Base-by-base conservation (phyloP, 2,113 vertebrate genomes). In the Edolisoma coerulescens region DNA sequence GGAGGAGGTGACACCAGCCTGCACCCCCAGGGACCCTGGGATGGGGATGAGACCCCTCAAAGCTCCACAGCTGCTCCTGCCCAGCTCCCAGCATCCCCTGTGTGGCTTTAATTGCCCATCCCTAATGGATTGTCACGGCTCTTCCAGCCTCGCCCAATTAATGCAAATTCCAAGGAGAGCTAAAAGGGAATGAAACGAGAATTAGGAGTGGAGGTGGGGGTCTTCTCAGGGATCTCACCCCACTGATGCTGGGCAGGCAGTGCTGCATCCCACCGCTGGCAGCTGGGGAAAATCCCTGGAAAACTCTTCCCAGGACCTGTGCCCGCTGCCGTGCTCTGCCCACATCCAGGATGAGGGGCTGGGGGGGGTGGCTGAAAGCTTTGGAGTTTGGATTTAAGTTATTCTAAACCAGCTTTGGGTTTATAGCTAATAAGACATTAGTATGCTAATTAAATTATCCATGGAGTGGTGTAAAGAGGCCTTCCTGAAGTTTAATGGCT, bases 401-500 rank as follows among this genome's bases (percentile, higher is more conserved):
- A 95, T 95, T 97, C 93, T 95, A 97, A 97, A 94, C 93, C 96
- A 96, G 93, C 96, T 95, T 95, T 95, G 93, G 78, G 94, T 96
- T 96, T 95, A 95, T 90, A 86, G 94, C 91, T 97, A 97, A 96
- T 97, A 96, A 96, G 93, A 96, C 91, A 97, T 97, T 96, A 97
- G 95, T 97, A 97, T 97, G 96, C 96, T 97, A 97, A 97, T 97
- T 97, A 97, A 97, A 97, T 97, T 97, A 97, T 96, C 96, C 94
- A 85, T 64, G 95, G 96, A 97, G 94, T 97, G 96, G 96, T 96
- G 91, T 95, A 96, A 97, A 96, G 96, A 96, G 95, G 92, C 91
- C 97, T 97, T 96, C 94, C 94, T 96, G 95, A 97, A 97, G 97
- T 97, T 97, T 97, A 97, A 97, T 97, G 96, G 95, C 96, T 96